A percentile compares a stretch with the other conserved stretches of the same genome.
These are phyloP conservation scores for Rhynchophorus ferrugineus DNA, from an alignment of 1,140 invertebrate species.

Conservation along the genomic window DNA sequence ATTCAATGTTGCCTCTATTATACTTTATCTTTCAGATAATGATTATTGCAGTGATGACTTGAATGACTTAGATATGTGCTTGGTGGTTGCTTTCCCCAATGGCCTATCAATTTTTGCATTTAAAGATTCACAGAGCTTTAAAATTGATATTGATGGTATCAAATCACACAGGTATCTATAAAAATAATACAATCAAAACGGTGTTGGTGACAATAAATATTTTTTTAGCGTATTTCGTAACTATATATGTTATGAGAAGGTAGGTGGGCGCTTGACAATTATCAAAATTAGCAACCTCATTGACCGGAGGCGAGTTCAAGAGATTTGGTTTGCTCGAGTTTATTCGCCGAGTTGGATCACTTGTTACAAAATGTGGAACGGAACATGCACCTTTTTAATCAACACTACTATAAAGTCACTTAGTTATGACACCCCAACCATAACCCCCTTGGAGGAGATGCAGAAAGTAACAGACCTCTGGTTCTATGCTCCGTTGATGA, in stretches of 20 bases:
- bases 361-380: conserved; percentile 35
- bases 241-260: conserved; percentile 35
- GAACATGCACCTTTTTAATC: conserved; percentile 32
- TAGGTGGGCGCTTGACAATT: conserved; percentile 33
- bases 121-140: conserved; percentile 18
- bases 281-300: conserved; percentile 24
- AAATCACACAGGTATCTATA: conserved; percentile 22
- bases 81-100: conserved; percentile 16
- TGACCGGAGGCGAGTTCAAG: conserved; percentile 23
- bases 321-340: conserved; percentile 35
- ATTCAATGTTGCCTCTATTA: neutral
- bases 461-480: conserved; percentile 25
- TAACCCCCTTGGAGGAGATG: conserved; percentile 26
- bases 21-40: conserved; percentile 16
- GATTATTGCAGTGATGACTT: conserved; percentile 16
- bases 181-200: neutral
- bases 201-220: conserved; percentile 2
- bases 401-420: conserved; percentile 33
- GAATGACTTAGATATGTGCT: conserved; percentile 15
- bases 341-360: conserved; percentile 36
- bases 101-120: conserved; percentile 22
- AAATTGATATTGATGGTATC: conserved; percentile 21
- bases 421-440: conserved; percentile 25
- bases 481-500: conserved; percentile 21
- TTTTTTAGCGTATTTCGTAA: conserved; percentile 34